Evolutionary conservation across 1,140 invertebrate species (phyloP).

Genomic region (Sinella curviseta): DNA sequence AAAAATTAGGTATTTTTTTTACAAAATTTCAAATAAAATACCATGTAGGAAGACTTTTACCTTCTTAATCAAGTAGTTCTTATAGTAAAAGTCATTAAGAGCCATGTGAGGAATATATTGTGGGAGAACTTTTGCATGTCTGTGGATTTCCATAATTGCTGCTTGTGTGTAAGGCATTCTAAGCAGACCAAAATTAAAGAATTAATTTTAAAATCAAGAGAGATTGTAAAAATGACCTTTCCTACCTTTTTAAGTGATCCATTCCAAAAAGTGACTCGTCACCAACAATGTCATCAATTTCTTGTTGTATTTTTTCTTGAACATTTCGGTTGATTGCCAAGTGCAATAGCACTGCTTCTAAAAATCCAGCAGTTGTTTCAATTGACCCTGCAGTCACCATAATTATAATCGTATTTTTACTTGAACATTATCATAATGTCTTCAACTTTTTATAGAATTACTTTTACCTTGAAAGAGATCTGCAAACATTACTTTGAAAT

Average conservation of each 20-base stretch:
- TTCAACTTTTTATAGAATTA: too few species aligned
- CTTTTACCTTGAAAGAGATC: slow-evolving; percentile 64
- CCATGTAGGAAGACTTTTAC: not conserved
- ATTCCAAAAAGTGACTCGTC: slow-evolving; percentile 2
- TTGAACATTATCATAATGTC: too few species aligned
- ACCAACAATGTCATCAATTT: slow-evolving; percentile 53
- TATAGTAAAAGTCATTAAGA: not conserved
- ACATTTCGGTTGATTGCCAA: slow-evolving; percentile 54
- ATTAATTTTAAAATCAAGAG: not conserved
- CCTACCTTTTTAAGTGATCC: slow-evolving; percentile 34
- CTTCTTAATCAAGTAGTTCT: not conserved
- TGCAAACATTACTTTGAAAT: slow-evolving; percentile 28
- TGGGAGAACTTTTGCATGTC: not conserved
- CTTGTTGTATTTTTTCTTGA: slow-evolving; percentile 53
- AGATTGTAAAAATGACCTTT: not conserved
- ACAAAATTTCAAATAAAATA: not conserved
- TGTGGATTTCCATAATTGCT: not conserved
- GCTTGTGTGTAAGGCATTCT: slow-evolving; percentile 21
- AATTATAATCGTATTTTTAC: too few species aligned
- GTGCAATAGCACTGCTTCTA: slow-evolving; percentile 54
- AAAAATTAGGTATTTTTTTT: not conserved
- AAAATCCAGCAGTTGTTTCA: slow-evolving; percentile 56
- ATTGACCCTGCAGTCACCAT: slow-evolving; percentile 50
- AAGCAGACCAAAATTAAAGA: not conserved
- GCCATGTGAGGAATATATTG: not conserved